Base-by-base conservation (phyloP, 2,797 vertebrate species). In the Halcyon badia region DNA sequence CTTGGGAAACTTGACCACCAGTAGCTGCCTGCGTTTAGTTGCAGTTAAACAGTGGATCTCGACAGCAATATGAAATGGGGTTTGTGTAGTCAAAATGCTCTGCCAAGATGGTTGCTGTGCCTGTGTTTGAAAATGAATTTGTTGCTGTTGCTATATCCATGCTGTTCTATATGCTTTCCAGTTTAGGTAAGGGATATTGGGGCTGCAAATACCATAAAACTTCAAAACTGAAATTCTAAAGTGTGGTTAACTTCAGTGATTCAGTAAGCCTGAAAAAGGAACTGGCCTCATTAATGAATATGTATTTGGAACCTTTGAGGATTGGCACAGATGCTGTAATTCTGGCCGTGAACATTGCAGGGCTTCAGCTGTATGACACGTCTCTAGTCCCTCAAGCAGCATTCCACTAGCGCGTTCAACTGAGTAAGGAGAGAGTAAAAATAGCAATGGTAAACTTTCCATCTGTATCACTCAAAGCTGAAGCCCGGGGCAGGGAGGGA, bases 401-500 rank as follows among this genome's bases (percentile, higher is more conserved):
- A 35, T 92, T 84, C 75, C 75, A n/a, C 37, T 58, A 14, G 61
- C 0, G 1, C 79, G 83, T 71, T 49, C 26, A 51, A 5, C 64
- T 42, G 65, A 84, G 62, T 42, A 18, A 82, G 42, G 60, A 49
- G 57, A 60, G n/a, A 21, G 44, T 83, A 89, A 94, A 95, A 94
- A 87, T 85, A 92, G 92, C 83, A 31, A 2, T 57, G 83, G 48
- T 89, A 57, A 85, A 90, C 83, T 83, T 92, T 21, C 37, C 58
- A 17, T 66, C 48, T 79, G 46, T 26, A 1, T 79, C 13, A 8
- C 52, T 76, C 39, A 24, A 30, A 89, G 62, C 77, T 79, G 72
- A 33, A 94, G 58, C 44, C 76, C 3, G 4, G 44, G 31, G 3
- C 17, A 4, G 44, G 41, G 25, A 11, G 26, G 26, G 24, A 39